Evolutionary conservation across 2,888 invertebrate species (phyloP).

Genomic region (Hartigia nigra): DNA sequence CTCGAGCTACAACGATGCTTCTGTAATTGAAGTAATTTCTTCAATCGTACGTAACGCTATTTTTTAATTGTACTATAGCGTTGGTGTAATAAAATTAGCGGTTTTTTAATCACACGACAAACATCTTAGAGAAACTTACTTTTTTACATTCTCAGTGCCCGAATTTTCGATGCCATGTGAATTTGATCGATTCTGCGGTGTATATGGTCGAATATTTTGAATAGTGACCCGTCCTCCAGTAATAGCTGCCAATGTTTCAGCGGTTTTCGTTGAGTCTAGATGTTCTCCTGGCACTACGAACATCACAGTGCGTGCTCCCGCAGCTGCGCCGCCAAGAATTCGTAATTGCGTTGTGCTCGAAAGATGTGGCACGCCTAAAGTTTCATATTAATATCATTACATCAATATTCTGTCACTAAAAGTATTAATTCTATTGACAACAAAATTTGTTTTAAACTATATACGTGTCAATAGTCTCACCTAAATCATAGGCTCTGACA

Average conservation of each 20-base stretch:
- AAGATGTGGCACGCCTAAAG: conserved; percentile 77
- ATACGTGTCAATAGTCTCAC: conserved; percentile 48
- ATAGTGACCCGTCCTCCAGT: conserved; percentile 85
- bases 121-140: conserved; percentile 31
- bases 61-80: neutral
- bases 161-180: neutral
- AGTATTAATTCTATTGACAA: neutral
- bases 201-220: conserved; percentile 78
- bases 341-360: conserved; percentile 79
- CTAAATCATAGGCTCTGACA: conserved; percentile 85
- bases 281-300: conserved; percentile 85
- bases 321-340: conserved; percentile 72
- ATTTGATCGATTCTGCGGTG: conserved; percentile 43
- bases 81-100: neutral
- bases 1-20: conserved; percentile 59
- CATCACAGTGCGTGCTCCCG: conserved; percentile 83
- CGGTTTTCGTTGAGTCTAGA: conserved; percentile 78
- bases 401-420: neutral
- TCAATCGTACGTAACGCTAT: neutral
- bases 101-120: neutral
- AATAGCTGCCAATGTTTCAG: conserved; percentile 79
- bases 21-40: conserved; percentile 32
- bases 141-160: conserved; percentile 41
- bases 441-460: neutral
- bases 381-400: neutral